A percentile compares a stretch with the other conserved stretches of the same genome.
Conservation (phyloP, 2,888 invertebrate species). For the Endotricha flammealis region DNA sequence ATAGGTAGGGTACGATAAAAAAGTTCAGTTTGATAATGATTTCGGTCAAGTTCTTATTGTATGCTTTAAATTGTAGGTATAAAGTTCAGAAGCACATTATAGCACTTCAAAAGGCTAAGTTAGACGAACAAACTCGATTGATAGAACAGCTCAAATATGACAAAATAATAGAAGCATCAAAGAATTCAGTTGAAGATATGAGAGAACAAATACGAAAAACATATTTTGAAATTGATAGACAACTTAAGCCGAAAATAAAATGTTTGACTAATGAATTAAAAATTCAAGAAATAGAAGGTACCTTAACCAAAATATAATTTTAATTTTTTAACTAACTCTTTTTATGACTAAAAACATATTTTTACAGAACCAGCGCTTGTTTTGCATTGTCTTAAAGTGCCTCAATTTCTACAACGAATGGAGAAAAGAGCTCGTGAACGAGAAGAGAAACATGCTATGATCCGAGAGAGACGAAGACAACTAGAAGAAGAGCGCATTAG, state of each 20-base stretch:
- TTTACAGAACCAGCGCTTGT: conserved; percentile 57
- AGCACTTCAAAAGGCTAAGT: conserved; percentile 82
- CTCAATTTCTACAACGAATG: conserved; percentile 84
- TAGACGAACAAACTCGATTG: conserved; percentile 84
- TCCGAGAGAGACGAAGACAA: conserved; percentile 64
- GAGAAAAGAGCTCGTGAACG: conserved; percentile 84
- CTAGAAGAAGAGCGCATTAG: conserved; percentile 68
- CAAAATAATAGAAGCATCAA: conserved; percentile 81
- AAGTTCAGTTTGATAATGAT: too few relatives aligned
- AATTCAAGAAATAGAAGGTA: conserved; percentile 64
- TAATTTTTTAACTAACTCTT: background rate
- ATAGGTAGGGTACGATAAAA: conserved; percentile 40
- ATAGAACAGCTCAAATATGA: conserved; percentile 85
- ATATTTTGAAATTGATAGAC: conserved; percentile 75
- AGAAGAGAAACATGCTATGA: conserved; percentile 72
- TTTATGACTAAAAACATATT: too few relatives aligned
- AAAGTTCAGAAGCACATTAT: conserved; percentile 86
- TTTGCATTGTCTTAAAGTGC: conserved; percentile 76
- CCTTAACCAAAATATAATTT: too few relatives aligned
- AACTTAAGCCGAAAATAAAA: conserved; percentile 77
- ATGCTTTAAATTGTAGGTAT: conserved; percentile 58
- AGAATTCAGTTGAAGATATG: conserved; percentile 75
- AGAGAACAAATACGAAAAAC: conserved; percentile 78
- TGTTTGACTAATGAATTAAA: conserved; percentile 68
- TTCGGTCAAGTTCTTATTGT: background rate